Evolutionary conservation across 2,797 vertebrate genomes (phyloP).

Genomic region (Eulemur mongoz): DNA sequence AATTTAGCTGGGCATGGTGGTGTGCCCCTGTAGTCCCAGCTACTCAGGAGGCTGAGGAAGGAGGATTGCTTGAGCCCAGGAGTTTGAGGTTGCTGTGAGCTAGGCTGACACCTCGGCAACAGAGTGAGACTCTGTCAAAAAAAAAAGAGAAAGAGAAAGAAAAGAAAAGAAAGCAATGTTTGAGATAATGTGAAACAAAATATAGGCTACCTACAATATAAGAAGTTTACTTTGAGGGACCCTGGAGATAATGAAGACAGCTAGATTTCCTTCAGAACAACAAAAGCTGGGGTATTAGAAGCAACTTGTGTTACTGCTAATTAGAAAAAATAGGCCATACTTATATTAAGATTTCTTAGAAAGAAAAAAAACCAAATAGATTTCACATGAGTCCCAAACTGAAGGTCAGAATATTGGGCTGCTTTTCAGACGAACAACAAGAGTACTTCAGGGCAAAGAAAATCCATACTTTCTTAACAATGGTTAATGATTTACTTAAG

Average conservation of each 20-base stretch:
- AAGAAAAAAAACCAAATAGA: neutral
- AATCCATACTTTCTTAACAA: neutral
- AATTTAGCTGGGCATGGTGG: no score
- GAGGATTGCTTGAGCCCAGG: no score
- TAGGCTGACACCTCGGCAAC: no score
- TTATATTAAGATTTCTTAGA: neutral
- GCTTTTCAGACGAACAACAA: neutral
- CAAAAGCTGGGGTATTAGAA: neutral
- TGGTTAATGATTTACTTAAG: constrained; percentile 20
- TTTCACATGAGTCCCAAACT: neutral
- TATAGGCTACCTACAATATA: neutral
- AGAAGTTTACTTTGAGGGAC: constrained; percentile 8
- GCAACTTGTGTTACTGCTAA: neutral
- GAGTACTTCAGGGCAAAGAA: neutral
- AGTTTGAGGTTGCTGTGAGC: no score
- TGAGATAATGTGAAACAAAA: constrained; percentile 38
- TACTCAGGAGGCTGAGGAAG: neutral
- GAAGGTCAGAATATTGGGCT: neutral
- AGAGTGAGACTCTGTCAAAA: neutral
- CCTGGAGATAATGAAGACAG: neutral
- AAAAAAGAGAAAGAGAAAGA: neutral
- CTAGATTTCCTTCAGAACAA: constrained; percentile 20
- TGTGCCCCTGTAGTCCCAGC: no score
- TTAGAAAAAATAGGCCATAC: constrained; percentile 6
- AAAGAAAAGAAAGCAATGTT: neutral